Percentiles rank a stretch among this genome's conserved stretches.
These are phyloP conservation scores for Rhopalosiphum maidis DNA, from an alignment of 1,140 invertebrate species.

Conservation along the genomic window DNA sequence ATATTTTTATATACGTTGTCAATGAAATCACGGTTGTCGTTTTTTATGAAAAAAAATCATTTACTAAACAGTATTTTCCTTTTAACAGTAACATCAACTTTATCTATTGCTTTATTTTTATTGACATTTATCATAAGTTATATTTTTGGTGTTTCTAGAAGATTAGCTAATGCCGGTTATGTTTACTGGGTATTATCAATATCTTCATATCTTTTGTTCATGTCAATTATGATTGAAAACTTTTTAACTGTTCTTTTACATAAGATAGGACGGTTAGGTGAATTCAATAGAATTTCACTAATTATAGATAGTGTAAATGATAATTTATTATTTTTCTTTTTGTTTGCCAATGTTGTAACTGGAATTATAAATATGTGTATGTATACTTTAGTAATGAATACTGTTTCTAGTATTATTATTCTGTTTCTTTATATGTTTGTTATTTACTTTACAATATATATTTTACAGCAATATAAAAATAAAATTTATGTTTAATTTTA, in stretches of 20 bases:
- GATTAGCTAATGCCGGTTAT: constrained; percentile 80
- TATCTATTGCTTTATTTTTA: constrained; percentile 65
- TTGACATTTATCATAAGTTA: constrained; percentile 64
- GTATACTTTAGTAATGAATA: constrained; percentile 68
- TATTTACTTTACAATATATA: constrained; percentile 60
- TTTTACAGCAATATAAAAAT: constrained; percentile 39
- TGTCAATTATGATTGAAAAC: constrained; percentile 59
- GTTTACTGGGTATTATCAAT: constrained; percentile 75
- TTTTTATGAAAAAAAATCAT: constrained; percentile 60
- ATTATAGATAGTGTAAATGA: constrained; percentile 74
- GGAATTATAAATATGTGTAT: constrained; percentile 78
- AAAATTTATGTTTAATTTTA: constrained; percentile 36
- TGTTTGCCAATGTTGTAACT: constrained; percentile 79
- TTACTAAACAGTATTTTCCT: constrained; percentile 61
- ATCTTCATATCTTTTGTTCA: constrained; percentile 61
- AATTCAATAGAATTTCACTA: constrained; percentile 47
- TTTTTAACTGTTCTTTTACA: constrained; percentile 38
- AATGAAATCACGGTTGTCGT: constrained; percentile 70
- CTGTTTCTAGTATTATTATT: constrained; percentile 66
- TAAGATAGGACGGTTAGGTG: background rate
- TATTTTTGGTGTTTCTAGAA: constrained; percentile 69
- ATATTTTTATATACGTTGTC: constrained; percentile 80
- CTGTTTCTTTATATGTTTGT: constrained; percentile 68
- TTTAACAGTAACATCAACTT: constrained; percentile 62
- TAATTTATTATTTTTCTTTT: constrained; percentile 80